phyloP scores from a whole-genome alignment of 2,113 vertebrate genomes.

The Gobiocypris rarus region DNA sequence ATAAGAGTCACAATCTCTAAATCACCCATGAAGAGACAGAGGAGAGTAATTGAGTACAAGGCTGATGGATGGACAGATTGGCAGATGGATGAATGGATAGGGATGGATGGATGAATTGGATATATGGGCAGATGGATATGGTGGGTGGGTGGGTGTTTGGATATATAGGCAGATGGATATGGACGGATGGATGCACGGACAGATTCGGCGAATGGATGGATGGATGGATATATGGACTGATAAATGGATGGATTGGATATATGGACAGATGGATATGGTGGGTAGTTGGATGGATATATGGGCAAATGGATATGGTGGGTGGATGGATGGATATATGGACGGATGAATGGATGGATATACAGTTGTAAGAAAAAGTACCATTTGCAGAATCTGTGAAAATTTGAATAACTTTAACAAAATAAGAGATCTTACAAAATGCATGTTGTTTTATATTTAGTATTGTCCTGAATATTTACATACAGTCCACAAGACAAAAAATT shows the following conservation, averaged over 20 bases:
- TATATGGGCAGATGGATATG: neutral
- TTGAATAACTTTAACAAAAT: too few species aligned
- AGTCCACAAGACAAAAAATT: too few species aligned
- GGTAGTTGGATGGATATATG: neutral
- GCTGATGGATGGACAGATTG: neutral
- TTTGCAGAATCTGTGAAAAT: too few species aligned
- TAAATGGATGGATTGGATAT: neutral
- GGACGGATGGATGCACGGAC: too few species aligned
- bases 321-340: neutral
- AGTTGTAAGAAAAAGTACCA: too few species aligned
- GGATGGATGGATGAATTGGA: neutral
- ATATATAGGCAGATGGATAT: too few species aligned
- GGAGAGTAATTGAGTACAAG: constrained; percentile 1
- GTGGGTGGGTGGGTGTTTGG: rapidly evolving
- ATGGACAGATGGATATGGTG: neutral
- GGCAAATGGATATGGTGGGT: neutral
- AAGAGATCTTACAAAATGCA: too few species aligned
- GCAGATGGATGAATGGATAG: neutral
- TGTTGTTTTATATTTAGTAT: too few species aligned
- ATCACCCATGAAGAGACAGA: neutral
- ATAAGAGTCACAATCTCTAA: neutral
- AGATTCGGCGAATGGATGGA: neutral
- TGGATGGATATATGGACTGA: neutral
- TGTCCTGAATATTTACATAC: too few species aligned
- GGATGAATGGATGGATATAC: neutral